A percentile compares a stretch with the other conserved stretches of the same genome.
These are phyloP conservation scores for Podotricha telesiphe DNA, from an alignment of 2,888 invertebrate species.

Conservation along the genomic window DNA sequence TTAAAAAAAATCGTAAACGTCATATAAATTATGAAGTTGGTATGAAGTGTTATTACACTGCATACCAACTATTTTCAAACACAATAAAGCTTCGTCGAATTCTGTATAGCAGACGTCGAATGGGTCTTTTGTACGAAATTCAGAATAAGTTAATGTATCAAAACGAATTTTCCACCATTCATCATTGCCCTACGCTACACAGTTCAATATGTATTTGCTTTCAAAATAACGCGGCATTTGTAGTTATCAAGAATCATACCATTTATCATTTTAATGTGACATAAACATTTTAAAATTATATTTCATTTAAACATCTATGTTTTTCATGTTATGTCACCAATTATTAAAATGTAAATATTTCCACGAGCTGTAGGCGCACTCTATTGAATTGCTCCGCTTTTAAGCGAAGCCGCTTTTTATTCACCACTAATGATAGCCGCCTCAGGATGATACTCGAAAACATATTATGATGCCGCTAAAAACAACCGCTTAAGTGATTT, in stretches of 20 bases:
- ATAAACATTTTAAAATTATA: background rate
- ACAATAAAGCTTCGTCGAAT: background rate
- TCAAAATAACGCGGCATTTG: constrained; percentile 13
- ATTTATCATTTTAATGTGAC: background rate
- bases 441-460: constrained; percentile 43
- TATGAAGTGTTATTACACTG: constrained; percentile 1
- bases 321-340: constrained; percentile 5
- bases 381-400: constrained; percentile 46
- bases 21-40: background rate
- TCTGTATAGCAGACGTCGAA: background rate
- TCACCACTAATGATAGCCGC: constrained; percentile 45
- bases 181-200: constrained; percentile 8
- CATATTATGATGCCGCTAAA: constrained; percentile 33
- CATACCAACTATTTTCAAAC: too few relatives aligned
- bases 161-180: constrained; percentile 22
- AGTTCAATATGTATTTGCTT: constrained; percentile 10
- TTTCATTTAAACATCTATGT: background rate
- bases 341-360: constrained; percentile 29
- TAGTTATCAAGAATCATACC: background rate
- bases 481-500: constrained; percentile 25
- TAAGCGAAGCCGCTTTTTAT: constrained; percentile 43
- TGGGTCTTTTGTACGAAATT: constrained; percentile 5
- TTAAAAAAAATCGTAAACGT: background rate
- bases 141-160: constrained; percentile 25
- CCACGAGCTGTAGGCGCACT: constrained; percentile 39